Evolutionary conservation across 2,888 invertebrate genomes (phyloP), one percentile per base, ranked within the genome.

Genomic region (Embidobia sp.): DNA sequence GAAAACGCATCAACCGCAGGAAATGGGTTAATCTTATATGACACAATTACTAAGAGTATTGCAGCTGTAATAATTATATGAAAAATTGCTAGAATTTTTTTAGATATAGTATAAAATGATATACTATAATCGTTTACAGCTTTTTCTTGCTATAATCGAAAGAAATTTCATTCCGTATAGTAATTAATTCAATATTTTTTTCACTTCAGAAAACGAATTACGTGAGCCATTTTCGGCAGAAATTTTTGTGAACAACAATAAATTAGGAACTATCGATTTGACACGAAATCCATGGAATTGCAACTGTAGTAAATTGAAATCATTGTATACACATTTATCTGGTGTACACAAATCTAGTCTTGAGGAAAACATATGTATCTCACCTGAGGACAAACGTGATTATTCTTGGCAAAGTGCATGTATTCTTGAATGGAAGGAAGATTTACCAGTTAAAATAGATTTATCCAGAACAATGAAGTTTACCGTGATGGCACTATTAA

Each of bases 261-360:
- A 91, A 77, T 88, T 94, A 40, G 90, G 91, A 72, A 90, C 90
- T 57, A 86, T 95, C n/a, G 91, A 92, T 84, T 85, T 95, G 42
- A 91, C 91, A 10, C 94, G 95, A 82, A 95, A 95, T 87, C 93
- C 94, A 79, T 95, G 95, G 95, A 91, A 93, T 72, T 95, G 95
- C 85, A 93, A 94, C 77, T 95, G 95, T 82, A 80, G 82, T 0
- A 91, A 92, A 15, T 92, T 95, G 85, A 90, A 91, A 59, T 90
- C 92, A 6, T 92, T 94, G 83, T 94, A 92, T 80, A 91, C 92
- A 70, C 94, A 90, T 85, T 84, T 95, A 8, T 92, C 91, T 1
- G 86, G 91, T 11, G 90, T 91, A 0, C 90, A 90, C 16, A 91
- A 91, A 49, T 90, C 90, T 80, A 61, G 26, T 48, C 90, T 90